Evolutionary conservation across 2,888 invertebrate species (phyloP).

Genomic region (Hedychridium roseum): DNA sequence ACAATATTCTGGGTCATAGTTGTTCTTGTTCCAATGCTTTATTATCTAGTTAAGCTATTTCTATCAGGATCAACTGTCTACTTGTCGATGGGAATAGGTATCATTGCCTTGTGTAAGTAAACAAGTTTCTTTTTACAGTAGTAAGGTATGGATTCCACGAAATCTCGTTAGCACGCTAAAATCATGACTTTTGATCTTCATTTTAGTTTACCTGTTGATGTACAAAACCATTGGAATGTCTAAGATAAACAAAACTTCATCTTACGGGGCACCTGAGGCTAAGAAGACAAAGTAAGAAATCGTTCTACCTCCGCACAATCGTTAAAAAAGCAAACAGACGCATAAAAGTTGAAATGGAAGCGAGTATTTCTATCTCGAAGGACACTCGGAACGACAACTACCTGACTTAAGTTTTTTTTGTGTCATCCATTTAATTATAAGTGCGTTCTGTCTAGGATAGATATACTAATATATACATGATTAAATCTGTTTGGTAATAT

Average conservation of each 20-base stretch:
- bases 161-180: background rate
- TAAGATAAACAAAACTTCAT: conserved; percentile 84
- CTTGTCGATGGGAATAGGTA: conserved; percentile 74
- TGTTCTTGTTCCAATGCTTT: conserved; percentile 76
- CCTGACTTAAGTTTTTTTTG: conserved; percentile 24
- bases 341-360: no score
- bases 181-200: conserved; percentile 1
- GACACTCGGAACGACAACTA: no score
- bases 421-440: conserved; percentile 23
- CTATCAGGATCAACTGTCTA: conserved; percentile 78
- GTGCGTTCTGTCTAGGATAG: conserved; percentile 28
- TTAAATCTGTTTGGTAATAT: conserved; percentile 30
- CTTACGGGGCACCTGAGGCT: conserved; percentile 75
- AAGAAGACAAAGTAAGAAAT: conserved; percentile 61
- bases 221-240: conserved; percentile 85
- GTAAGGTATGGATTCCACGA: conserved; percentile 1
- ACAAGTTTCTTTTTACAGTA: no score
- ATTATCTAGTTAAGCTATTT: conserved; percentile 72
- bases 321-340: conserved; percentile 26
- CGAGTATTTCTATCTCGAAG: no score
- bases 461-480: background rate
- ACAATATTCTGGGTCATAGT: conserved; percentile 75
- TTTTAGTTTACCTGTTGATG: conserved; percentile 78
- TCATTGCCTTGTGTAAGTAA: conserved; percentile 82
- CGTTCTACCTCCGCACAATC: conserved; percentile 27